A percentile compares a stretch with the other conserved stretches of the same genome.
These are phyloP conservation scores for Tetrax tetrax DNA, from an alignment of 2,113 vertebrate species.

Conservation along the genomic window DNA sequence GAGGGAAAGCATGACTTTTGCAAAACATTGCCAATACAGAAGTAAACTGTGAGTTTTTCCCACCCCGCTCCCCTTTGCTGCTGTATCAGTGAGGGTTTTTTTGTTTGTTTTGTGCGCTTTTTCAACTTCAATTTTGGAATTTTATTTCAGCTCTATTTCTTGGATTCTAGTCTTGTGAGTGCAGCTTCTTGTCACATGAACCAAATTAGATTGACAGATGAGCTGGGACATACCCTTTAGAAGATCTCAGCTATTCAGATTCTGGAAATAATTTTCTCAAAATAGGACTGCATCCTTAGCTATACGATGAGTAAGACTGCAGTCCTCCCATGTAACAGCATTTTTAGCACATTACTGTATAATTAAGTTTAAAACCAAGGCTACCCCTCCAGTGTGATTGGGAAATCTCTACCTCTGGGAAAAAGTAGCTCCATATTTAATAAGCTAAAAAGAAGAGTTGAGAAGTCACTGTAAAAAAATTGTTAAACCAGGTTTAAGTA, in stretches of 20 bases:
- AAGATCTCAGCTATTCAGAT: background rate
- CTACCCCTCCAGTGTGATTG: background rate
- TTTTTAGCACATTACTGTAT: background rate
- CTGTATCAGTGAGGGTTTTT: background rate
- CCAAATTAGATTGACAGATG: background rate
- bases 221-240: background rate
- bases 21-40: background rate
- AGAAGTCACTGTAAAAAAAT: background rate
- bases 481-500: background rate
- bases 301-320: background rate
- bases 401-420: background rate
- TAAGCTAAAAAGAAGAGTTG: background rate
- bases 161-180: background rate
- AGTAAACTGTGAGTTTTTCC: background rate
- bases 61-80: background rate
- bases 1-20: background rate
- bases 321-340: background rate
- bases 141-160: background rate
- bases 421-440: background rate
- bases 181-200: background rate
- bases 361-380: constrained; percentile 11
- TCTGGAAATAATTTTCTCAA: background rate
- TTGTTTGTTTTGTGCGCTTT: background rate
- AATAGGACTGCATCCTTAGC: background rate
- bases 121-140: background rate